Conservation (phyloP, 2,888 invertebrate genomes). For the Automeris io region DNA sequence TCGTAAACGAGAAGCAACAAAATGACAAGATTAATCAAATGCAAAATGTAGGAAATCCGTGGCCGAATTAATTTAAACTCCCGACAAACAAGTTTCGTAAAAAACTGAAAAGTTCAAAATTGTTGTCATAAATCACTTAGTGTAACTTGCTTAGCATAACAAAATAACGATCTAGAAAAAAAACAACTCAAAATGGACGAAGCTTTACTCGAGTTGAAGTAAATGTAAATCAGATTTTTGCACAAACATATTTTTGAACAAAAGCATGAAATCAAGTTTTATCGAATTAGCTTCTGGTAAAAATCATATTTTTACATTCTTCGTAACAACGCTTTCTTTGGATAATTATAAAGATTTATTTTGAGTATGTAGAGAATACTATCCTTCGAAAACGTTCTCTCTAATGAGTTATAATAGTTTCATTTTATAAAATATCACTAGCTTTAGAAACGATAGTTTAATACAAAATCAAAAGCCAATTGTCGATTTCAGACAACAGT, state of each 20-base stretch:
- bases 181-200: slow-evolving; percentile 11
- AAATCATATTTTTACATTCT: background rate
- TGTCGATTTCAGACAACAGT: no score
- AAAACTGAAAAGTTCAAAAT: slow-evolving; percentile 5
- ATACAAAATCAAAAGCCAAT: no score
- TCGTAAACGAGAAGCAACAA: background rate
- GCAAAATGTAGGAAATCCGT: background rate
- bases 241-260: slow-evolving; percentile 6
- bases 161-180: slow-evolving; percentile 13
- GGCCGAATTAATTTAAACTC: slow-evolving; percentile 4
- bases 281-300: background rate
- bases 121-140: slow-evolving; percentile 6
- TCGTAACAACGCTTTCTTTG: no score
- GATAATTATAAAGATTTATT: no score
- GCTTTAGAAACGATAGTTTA: no score
- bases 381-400: no score
- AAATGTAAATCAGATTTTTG: background rate
- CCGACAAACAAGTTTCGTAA: background rate
- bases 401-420: no score
- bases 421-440: no score
- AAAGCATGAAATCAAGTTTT: slow-evolving; percentile 3
- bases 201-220: slow-evolving; percentile 7
- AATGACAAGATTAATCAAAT: slow-evolving; percentile 1
- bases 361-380: no score
- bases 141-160: slow-evolving; percentile 11